Percentiles rank a stretch among this genome's conserved stretches.
Evolutionary conservation across 2,888 invertebrate species (phyloP).

Genomic region (Meliscaeva auricollis): DNA sequence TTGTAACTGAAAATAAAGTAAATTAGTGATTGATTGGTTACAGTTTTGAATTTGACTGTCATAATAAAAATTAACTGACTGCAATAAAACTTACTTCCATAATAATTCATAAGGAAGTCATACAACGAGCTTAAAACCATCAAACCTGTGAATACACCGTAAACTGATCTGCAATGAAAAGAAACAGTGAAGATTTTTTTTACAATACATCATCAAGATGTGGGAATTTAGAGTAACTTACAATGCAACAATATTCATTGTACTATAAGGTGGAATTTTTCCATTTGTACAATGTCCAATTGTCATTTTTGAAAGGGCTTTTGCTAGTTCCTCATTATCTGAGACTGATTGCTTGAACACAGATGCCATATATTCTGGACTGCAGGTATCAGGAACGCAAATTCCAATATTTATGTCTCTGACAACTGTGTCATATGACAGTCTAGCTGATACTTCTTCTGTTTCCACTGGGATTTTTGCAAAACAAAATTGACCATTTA

Average conservation of each 20-base stretch:
- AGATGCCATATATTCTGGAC: slow-evolving; percentile 27
- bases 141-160: background rate
- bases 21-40: too few species aligned
- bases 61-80: too few species aligned
- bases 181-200: background rate
- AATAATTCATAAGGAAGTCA: slow-evolving; percentile 16
- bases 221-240: background rate
- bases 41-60: too few species aligned
- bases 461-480: slow-evolving; percentile 36
- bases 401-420: slow-evolving; percentile 47
- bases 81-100: slow-evolving; percentile 30
- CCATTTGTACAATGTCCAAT: slow-evolving; percentile 7
- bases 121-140: slow-evolving; percentile 32
- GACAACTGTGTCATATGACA: background rate
- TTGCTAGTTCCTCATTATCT: slow-evolving; percentile 11
- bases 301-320: slow-evolving; percentile 4
- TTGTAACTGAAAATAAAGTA: background rate
- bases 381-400: slow-evolving; percentile 74
- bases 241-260: slow-evolving; percentile 28
- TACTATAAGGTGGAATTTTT: slow-evolving; percentile 6
- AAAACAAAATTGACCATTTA: slow-evolving; percentile 80
- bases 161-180: slow-evolving; percentile 11
- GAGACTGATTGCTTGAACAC: slow-evolving; percentile 31
- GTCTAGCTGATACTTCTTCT: background rate
- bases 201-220: background rate